These are phyloP conservation scores for Pelusios castaneus DNA, from an alignment of 2,113 vertebrate species.

Conservation along the genomic window DNA sequence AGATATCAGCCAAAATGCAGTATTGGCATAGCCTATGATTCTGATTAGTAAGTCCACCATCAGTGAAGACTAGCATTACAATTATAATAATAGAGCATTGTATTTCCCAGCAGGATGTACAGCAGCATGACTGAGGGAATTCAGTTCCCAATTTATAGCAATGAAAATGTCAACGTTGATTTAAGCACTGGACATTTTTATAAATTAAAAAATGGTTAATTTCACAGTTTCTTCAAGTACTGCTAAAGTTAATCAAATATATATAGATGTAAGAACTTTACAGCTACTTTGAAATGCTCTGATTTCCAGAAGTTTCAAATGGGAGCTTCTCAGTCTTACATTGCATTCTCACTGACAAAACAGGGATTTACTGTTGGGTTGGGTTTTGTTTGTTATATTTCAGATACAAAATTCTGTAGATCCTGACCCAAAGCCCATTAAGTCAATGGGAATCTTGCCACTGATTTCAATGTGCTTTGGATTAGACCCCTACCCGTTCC, in stretches of 20 bases:
- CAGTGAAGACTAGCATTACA: background rate
- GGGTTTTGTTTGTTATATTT: background rate
- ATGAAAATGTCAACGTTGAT: background rate
- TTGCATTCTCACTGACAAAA: background rate
- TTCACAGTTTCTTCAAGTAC: background rate
- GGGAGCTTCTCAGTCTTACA: background rate
- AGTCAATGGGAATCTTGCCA: background rate
- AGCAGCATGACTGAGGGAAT: background rate
- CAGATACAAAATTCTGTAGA: background rate
- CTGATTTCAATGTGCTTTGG: background rate
- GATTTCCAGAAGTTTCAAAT: background rate
- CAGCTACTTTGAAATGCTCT: background rate
- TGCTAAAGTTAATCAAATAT: background rate
- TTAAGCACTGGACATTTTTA: background rate
- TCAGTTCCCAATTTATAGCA: background rate
- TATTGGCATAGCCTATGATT: background rate
- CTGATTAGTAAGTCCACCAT: background rate
- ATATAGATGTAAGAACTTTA: background rate
- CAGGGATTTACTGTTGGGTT: background rate
- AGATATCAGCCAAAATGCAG: background rate
- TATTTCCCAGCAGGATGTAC: background rate
- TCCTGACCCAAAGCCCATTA: background rate
- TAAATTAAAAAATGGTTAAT: background rate
- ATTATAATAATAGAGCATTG: background rate
- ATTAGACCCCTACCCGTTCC: background rate